Conservation (phyloP, 1,140 invertebrate genomes). For the Drosophila elegans region DNA sequence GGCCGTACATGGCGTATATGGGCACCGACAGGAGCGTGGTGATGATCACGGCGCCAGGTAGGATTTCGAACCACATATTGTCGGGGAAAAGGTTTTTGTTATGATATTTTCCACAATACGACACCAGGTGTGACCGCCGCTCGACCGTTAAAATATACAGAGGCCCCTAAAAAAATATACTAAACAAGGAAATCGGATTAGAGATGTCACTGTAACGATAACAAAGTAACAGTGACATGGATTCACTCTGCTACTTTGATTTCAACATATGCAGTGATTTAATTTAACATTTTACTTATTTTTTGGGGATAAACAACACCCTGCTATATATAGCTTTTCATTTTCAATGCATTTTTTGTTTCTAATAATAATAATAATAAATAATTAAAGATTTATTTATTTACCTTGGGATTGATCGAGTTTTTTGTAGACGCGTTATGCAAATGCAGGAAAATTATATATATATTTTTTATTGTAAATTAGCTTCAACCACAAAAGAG, state of each 20-base stretch:
- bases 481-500: too few relatives aligned
- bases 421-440: too few relatives aligned
- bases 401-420: too few relatives aligned
- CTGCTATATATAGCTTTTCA: too few relatives aligned
- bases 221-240: constrained; percentile 4
- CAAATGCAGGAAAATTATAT: too few relatives aligned
- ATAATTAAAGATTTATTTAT: too few relatives aligned
- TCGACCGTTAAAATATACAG: constrained; percentile 6
- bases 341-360: too few relatives aligned
- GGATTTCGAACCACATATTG: constrained; percentile 88
- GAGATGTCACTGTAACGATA: constrained; percentile 18
- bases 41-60: constrained; percentile 87
- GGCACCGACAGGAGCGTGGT: constrained; percentile 86
- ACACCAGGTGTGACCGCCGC: constrained; percentile 21
- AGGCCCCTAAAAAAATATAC: constrained; percentile 14
- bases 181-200: constrained; percentile 21
- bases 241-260: not conserved
- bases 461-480: too few relatives aligned
- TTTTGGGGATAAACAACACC: too few relatives aligned
- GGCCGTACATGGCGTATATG: constrained; percentile 86
- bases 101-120: constrained; percentile 49
- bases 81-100: constrained; percentile 26
- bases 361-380: too few relatives aligned
- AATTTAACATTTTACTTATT: too few relatives aligned
- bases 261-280: not conserved